Evolutionary conservation across 2,797 vertebrate species (phyloP), one percentile per base, ranked within the genome.

Genomic region (Myoxocephalus aenaeus): DNA sequence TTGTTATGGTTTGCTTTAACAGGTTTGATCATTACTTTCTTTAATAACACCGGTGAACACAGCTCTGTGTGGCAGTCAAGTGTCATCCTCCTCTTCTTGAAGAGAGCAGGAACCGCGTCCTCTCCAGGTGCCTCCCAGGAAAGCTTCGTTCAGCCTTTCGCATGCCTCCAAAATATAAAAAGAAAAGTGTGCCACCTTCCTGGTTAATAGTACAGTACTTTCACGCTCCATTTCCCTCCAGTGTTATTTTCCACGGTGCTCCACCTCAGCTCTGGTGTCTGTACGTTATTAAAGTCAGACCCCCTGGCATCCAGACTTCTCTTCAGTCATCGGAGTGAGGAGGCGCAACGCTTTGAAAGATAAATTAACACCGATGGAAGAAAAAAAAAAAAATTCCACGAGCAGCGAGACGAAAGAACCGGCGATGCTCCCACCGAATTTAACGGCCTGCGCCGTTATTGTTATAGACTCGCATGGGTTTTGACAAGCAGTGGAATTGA

Each of bases 141-240:
- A 51, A n/a, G n/a, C 0, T 7, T 20, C 6, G 1, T 13, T 20
- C 63, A 48, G 44, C 44, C 53, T 14, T 29, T 27, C 42, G 44
- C 53, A 48, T 27, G 17, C 42, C 14, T 65, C 18, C 54, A 13
- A 2, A 27, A 20, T 42, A 20, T 34, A 14, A 51, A 70, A 32
- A 32, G 25, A 56, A 32, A 44, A 44, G 61, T 22, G 53, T 46
- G 59, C 48, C 36, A 64, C 48, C 25, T 54, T 42, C 50, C 32
- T 18, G 10, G 61, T 11, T 65, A 40, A 66, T 51, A 44, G 59
- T 18, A 44, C 69, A 17, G 7, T 22, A n/a, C 51, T 29, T 62
- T 71, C 73, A 63, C 50, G 20, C 73, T 71, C 40, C 67, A 76
- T 76, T 57, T 67, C 27, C 79, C 1, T 32, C 34, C 36, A 17